Base-by-base conservation (phyloP, 1,140 invertebrate genomes). In the Drosophila athabasca region DNA sequence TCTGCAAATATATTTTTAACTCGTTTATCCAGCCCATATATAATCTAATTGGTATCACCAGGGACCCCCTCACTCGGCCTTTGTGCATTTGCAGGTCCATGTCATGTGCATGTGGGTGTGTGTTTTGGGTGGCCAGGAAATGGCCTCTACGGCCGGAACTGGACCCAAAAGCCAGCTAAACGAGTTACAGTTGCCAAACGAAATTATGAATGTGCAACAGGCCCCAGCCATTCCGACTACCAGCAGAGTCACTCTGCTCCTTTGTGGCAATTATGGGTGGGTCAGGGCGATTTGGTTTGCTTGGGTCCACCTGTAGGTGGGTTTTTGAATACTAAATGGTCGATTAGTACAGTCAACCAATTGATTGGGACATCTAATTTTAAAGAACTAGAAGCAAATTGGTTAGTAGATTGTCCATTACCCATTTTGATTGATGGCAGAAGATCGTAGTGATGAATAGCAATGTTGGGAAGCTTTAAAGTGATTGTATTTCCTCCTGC, bases 1-100 rank as follows among this genome's bases (percentile, higher is more conserved):
- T 54, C 52, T 67, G 74, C 62, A 78, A 85, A 87, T 75, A 82
- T 81, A 78, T 78, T 81, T 87, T 81, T 67, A 82, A 82, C 78
- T 87, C 67, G 82, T 75, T 81, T 79, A 81, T 65, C 59, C 62
- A 69, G 51, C 65, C 51, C 48, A 31, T 62, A 65, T 43, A 64
- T 81, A 83, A 70, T 69, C 79, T 68, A 76, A 84, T 79, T 83
- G 70, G 52, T 46, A 54, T 24, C 62, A 19, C 43, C 57, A 54
- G 22, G 72, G 59, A 31, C 29, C 29, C 29, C 7, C 29, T 0
- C 29, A 31, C 7, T 3, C 31, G 31, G 31, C 8, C 31, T 31
- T 31, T 31, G 31, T 31, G 8, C 31, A 8, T 29, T 8, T 35
- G 29, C 17, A 8, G 0, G 17, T 19, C 0, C 1, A 19, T 19